Evolutionary conservation across 2,113 vertebrate species (phyloP), one percentile per base, ranked within the genome.

Genomic region (Balaenoptera acutorostrata): DNA sequence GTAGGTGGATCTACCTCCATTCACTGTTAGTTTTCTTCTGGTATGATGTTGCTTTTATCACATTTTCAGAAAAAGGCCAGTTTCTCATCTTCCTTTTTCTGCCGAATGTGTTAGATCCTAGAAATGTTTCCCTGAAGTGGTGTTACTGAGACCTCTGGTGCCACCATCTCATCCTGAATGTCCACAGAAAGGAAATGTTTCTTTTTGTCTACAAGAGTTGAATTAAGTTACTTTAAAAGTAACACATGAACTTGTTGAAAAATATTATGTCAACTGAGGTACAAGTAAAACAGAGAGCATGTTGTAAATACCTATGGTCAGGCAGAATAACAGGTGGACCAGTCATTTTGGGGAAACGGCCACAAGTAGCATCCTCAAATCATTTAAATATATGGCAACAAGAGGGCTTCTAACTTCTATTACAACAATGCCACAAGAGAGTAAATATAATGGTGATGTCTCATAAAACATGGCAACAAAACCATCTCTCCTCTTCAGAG

Each of bases 71-170:
- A 87, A 97, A 97, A 92, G 81, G 44, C 21, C 90, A 97, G 29
- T 75, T 92, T 97, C 97, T 97, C 61, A 97, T 98, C 93, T 97
- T 94, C 18, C 31, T 94, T 98, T 97, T 96, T 96, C 78, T 97
- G 63, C 55, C 94, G 86, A 97, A 72, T 95, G 57, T 96, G 90
- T 98, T 83, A 98, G 97, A 97, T 97, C 88, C 77, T 89, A 92
- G 96, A 93, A 96, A 94, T 94, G 93, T 97, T 98, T 94, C 94
- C 96, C 97, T 84, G 97, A 97, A 98, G 82, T 5, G 0, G 66
- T 97, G 95, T 95, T 93, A 89, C 95, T 41, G 59, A 97, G 94
- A 97, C 39, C 96, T 97, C 89, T 89, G 57, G 91, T 97, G 57
- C 17, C 78, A 86, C 41, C 33, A 90, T 88, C 74, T 90, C 64